phyloP scores from a whole-genome alignment of 2,797 vertebrate species.

The Huso huso region DNA sequence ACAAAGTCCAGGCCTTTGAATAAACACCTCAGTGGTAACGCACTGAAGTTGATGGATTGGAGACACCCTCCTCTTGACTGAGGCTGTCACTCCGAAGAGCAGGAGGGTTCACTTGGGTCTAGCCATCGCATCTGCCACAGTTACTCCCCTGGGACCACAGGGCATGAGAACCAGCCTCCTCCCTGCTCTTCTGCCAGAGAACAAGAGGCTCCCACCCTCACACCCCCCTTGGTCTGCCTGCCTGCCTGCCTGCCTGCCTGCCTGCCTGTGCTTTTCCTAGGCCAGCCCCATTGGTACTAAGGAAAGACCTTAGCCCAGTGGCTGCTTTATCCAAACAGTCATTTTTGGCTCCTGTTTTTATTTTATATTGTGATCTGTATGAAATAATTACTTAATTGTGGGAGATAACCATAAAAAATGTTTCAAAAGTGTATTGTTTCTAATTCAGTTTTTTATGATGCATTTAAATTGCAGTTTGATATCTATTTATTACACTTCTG shows the following conservation, averaged over 20 bases:
- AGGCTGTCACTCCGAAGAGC: background rate
- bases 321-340: background rate
- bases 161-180: constrained; percentile 45
- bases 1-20: background rate
- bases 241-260: background rate
- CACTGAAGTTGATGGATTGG: constrained; percentile 42
- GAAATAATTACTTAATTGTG: no score
- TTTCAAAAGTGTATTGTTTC: no score
- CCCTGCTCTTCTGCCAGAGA: constrained; percentile 8
- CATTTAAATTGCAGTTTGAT: no score
- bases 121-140: constrained; percentile 60
- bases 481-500: no score
- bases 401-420: no score
- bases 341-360: background rate
- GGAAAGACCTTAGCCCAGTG: background rate
- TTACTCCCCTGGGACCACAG: constrained; percentile 41
- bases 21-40: constrained; percentile 18
- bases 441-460: no score
- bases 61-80: constrained; percentile 5
- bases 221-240: constrained; percentile 3
- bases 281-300: background rate
- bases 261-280: background rate
- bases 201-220: constrained; percentile 29
- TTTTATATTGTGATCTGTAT: no score
- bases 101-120: constrained; percentile 39